A percentile compares a stretch with the other conserved stretches of the same genome.
Evolutionary conservation across 2,888 invertebrate genomes (phyloP).

Genomic region (Patella depressa): DNA sequence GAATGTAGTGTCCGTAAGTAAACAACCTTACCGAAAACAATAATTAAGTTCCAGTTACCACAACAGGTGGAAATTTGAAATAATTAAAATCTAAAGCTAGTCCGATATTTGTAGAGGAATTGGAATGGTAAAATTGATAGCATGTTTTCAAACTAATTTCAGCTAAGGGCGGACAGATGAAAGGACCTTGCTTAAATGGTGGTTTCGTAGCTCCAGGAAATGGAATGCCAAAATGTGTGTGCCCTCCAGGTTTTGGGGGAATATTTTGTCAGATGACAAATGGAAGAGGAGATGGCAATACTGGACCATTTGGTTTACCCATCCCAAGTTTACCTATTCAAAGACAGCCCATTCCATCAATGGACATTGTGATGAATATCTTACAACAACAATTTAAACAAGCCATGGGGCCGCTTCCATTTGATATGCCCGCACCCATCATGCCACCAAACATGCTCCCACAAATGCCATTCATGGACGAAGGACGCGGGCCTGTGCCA

Average conservation of each 20-base stretch:
- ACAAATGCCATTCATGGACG: neutral
- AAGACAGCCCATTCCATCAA: neutral
- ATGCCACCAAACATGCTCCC: neutral
- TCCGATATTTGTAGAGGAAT: too few relatives aligned
- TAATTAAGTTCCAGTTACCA: too few relatives aligned
- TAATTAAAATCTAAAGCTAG: too few relatives aligned
- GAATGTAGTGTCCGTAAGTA: slow-evolving; percentile 19
- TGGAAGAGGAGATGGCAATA: too few relatives aligned
- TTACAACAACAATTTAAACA: neutral
- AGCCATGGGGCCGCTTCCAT: neutral
- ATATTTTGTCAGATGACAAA: slow-evolving; percentile 11
- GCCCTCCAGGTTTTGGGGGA: slow-evolving; percentile 21
- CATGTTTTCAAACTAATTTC: too few relatives aligned
- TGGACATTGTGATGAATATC: neutral
- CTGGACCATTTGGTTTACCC: too few relatives aligned
- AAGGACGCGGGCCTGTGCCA: neutral
- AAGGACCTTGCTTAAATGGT: slow-evolving; percentile 19
- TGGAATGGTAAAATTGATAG: too few relatives aligned
- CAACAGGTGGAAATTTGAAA: too few relatives aligned
- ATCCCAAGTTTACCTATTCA: neutral
- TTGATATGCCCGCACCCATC: neutral
- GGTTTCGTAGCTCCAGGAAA: slow-evolving; percentile 11
- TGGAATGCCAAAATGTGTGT: slow-evolving; percentile 8
- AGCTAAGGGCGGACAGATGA: too few relatives aligned
- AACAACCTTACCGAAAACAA: too few relatives aligned